phyloP scores from a whole-genome alignment of 2,797 vertebrate genomes.

The Pangasius larnaudii region DNA sequence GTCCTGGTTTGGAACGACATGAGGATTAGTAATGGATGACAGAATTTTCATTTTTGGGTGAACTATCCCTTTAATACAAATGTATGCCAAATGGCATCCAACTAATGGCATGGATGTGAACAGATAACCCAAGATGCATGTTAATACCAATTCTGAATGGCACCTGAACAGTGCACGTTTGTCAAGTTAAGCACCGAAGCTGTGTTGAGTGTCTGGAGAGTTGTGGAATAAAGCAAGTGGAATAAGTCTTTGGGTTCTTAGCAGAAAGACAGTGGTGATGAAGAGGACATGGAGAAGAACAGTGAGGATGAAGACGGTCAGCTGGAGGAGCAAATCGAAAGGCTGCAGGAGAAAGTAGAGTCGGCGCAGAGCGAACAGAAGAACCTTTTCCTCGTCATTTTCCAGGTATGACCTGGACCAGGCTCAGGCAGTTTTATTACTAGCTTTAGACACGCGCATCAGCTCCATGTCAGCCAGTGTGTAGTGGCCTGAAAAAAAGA shows the following conservation, averaged over 20 bases:
- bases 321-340: constrained; percentile 94
- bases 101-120: too few relatives aligned
- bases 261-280: constrained; percentile 84
- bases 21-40: too few relatives aligned
- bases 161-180: neutral
- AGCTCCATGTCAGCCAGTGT: neutral
- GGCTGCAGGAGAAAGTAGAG: constrained; percentile 95
- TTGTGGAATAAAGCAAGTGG: neutral
- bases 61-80: neutral
- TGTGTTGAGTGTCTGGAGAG: neutral
- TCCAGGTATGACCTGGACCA: constrained; percentile 81
- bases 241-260: neutral
- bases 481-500: neutral
- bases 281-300: constrained; percentile 89
- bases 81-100: neutral
- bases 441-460: neutral
- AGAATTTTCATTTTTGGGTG: too few relatives aligned
- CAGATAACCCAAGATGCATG: neutral
- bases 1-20: too few relatives aligned
- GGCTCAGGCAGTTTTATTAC: neutral
- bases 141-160: neutral
- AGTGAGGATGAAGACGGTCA: constrained; percentile 94
- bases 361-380: constrained; percentile 98
- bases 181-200: neutral
- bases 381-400: constrained; percentile 98